Conservation (phyloP, 2,888 invertebrate genomes). For the Malthinus seriepunctatus region DNA sequence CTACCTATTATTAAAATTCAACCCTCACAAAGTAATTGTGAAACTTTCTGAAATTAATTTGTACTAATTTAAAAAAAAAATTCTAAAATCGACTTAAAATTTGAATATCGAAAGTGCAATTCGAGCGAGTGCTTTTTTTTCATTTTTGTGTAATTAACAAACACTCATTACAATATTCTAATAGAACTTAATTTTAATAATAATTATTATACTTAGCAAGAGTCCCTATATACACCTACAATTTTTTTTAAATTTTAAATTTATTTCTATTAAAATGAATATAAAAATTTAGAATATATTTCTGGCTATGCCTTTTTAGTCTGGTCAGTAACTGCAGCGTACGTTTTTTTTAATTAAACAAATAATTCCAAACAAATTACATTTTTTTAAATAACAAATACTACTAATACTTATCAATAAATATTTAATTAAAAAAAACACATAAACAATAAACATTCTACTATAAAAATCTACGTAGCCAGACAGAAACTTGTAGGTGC, state of each 20-base stretch:
- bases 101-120: slow-evolving; percentile 33
- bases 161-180: slow-evolving; percentile 24
- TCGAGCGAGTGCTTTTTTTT: slow-evolving; percentile 37
- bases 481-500: slow-evolving; percentile 45
- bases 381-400: slow-evolving; percentile 1
- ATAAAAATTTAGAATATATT: slow-evolving; percentile 33
- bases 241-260: slow-evolving; percentile 22
- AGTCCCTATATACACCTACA: slow-evolving; percentile 31
- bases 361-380: background rate
- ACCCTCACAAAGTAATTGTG: no score
- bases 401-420: slow-evolving; percentile 11
- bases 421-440: slow-evolving; percentile 27
- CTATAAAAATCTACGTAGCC: slow-evolving; percentile 40
- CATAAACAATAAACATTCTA: slow-evolving; percentile 42
- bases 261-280: slow-evolving; percentile 28
- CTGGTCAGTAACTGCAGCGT: slow-evolving; percentile 26
- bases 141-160: slow-evolving; percentile 18
- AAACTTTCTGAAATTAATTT: background rate
- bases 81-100: slow-evolving; percentile 11
- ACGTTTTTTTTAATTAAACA: slow-evolving; percentile 7
- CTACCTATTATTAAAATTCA: no score
- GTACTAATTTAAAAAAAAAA: slow-evolving; percentile 1
- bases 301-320: slow-evolving; percentile 30
- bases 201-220: slow-evolving; percentile 20
- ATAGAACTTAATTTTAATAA: slow-evolving; percentile 22